Percentiles rank a stretch among this genome's conserved stretches.
These are phyloP conservation scores for Dicranocentrus wangi DNA, from an alignment of 2,888 invertebrate genomes.

Conservation along the genomic window DNA sequence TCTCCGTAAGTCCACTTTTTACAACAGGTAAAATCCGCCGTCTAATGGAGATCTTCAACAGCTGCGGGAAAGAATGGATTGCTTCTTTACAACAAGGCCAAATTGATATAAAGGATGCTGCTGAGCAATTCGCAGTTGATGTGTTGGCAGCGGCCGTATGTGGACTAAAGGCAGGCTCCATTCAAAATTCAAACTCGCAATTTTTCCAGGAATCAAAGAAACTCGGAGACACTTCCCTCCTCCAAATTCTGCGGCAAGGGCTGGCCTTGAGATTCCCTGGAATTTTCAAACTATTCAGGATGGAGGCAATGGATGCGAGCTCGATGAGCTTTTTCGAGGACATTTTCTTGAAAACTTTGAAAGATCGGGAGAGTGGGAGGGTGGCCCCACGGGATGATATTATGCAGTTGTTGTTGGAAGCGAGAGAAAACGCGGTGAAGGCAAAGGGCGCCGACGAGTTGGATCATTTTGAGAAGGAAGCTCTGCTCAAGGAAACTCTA, in stretches of 20 bases:
- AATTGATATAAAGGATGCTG: not conserved
- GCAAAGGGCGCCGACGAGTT: slow-evolving; percentile 48
- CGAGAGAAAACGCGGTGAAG: slow-evolving; percentile 49
- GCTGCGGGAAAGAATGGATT: slow-evolving; percentile 16
- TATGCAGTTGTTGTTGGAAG: slow-evolving; percentile 61
- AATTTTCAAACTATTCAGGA: not conserved
- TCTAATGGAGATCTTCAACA: slow-evolving; percentile 42
- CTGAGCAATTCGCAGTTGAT: not conserved
- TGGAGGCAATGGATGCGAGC: not conserved
- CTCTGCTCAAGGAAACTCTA: slow-evolving; percentile 1
- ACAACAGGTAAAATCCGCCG: slow-evolving; percentile 55
- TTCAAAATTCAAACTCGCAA: slow-evolving; percentile 74
- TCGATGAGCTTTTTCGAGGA: slow-evolving; percentile 11
- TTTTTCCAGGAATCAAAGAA: slow-evolving; percentile 72
- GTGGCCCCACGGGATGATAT: slow-evolving; percentile 58
- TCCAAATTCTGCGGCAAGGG: not conserved
- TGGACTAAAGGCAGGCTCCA: slow-evolving; percentile 75
- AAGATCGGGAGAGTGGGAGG: slow-evolving; percentile 35
- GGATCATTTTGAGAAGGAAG: slow-evolving; percentile 64
- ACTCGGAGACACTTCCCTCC: slow-evolving; percentile 55
- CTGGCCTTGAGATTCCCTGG: slow-evolving; percentile 19
- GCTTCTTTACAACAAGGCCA: not conserved
- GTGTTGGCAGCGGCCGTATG: slow-evolving; percentile 75
- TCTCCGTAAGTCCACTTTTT: slow-evolving; percentile 42
- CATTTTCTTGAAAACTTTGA: slow-evolving; percentile 14